A percentile compares a stretch with the other conserved stretches of the same genome.
These are phyloP conservation scores for Linnaemya vulpina DNA, from an alignment of 2,888 invertebrate species.

Conservation along the genomic window DNA sequence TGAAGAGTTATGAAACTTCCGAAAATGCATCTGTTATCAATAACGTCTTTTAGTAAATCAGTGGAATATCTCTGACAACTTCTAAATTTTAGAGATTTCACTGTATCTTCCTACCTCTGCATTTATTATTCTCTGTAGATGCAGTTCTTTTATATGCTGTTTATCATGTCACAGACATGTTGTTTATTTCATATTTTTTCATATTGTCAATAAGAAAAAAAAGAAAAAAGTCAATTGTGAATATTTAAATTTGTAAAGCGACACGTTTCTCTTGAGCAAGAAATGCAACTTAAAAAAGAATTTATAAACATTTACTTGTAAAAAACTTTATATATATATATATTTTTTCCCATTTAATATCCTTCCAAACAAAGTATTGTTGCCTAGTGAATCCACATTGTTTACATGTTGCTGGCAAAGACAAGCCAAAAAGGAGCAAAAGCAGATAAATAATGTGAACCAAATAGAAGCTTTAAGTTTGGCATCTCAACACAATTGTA, in stretches of 20 bases:
- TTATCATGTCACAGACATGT: slow-evolving; percentile 63
- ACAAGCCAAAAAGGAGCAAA: background rate
- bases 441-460: slow-evolving; percentile 25
- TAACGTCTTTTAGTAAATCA: background rate
- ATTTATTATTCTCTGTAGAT: slow-evolving; percentile 9
- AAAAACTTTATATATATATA: slow-evolving; percentile 34
- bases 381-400: slow-evolving; percentile 41
- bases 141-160: slow-evolving; percentile 33
- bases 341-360: slow-evolving; percentile 34
- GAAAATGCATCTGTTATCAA: background rate
- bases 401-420: slow-evolving; percentile 32
- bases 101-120: slow-evolving; percentile 1
- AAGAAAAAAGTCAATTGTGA: slow-evolving; percentile 47
- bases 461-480: slow-evolving; percentile 48
- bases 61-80: background rate
- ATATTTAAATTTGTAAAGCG: slow-evolving; percentile 68
- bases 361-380: slow-evolving; percentile 50
- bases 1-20: too few relatives aligned
- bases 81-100: background rate
- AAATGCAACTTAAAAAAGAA: slow-evolving; percentile 51
- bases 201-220: slow-evolving; percentile 34
- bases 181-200: slow-evolving; percentile 54
- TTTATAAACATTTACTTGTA: slow-evolving; percentile 55
- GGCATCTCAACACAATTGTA: slow-evolving; percentile 53
- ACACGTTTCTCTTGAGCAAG: slow-evolving; percentile 55